phyloP scores from a whole-genome alignment of 2,797 vertebrate species.

The Intellagama lesueurii region DNA sequence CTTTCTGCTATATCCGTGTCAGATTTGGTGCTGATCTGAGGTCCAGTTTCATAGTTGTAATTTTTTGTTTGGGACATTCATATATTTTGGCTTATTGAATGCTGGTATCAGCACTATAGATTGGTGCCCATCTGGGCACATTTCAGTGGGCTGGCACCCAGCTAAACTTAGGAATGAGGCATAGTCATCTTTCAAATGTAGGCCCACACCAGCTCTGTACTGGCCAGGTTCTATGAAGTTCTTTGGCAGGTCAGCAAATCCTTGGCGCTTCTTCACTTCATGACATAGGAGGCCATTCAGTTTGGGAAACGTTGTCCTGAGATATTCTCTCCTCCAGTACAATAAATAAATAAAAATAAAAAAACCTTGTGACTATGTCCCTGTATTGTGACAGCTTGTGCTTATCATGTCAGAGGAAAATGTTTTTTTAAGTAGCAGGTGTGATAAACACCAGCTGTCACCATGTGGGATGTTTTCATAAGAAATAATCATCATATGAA shows the following conservation, averaged over 20 bases:
- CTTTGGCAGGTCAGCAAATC: neutral
- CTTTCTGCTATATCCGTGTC: no score
- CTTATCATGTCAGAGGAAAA: constrained; percentile 18
- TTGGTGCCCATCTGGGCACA: no score
- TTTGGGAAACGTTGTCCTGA: neutral
- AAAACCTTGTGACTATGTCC: constrained; percentile 1
- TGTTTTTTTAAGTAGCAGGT: constrained; percentile 2
- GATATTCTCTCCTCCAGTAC: neutral
- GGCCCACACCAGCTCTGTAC: neutral
- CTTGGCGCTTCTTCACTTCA: neutral
- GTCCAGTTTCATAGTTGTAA: no score
- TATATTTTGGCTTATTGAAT: no score
- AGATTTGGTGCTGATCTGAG: no score
- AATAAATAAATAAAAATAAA: neutral
- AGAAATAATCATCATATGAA: constrained; percentile 24
- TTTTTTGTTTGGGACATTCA: no score
- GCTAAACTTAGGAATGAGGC: no score
- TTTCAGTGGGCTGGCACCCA: no score
- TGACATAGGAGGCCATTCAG: neutral
- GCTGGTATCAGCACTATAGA: no score
- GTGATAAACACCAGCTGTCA: constrained; percentile 30
- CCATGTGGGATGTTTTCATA: constrained; percentile 10
- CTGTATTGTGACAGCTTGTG: constrained; percentile 10
- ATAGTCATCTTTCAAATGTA: neutral
- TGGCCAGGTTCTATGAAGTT: neutral